Conservation (phyloP, 2,797 vertebrate species). For the Pseudomugil gertrudae region DNA sequence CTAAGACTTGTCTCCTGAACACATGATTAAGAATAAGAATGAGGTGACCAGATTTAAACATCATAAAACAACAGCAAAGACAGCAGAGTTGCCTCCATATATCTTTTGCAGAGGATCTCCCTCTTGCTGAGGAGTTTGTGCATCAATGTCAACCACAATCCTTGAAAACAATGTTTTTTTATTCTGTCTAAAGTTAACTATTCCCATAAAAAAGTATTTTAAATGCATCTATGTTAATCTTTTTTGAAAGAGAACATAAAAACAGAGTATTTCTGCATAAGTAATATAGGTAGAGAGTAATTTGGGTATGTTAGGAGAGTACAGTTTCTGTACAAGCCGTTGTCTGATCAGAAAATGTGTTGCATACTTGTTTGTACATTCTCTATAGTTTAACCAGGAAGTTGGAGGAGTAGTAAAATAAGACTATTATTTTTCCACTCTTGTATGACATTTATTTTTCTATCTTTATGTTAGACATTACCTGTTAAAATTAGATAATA, state of each 20-base stretch:
- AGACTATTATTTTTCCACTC: too few species aligned
- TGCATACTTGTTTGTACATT: background rate
- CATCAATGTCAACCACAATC: background rate
- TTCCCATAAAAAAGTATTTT: too few species aligned
- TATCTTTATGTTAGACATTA: background rate
- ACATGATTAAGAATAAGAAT: constrained; percentile 26
- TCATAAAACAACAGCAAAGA: constrained; percentile 8
- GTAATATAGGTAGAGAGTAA: too few species aligned
- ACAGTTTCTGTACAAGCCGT: too few species aligned
- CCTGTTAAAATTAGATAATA: background rate
- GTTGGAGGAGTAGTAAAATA: background rate
- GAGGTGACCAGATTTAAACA: constrained; percentile 31
- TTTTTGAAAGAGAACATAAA: background rate
- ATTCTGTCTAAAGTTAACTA: too few species aligned
- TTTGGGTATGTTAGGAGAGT: too few species aligned
- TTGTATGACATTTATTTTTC: background rate
- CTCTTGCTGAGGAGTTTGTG: constrained; percentile 2
- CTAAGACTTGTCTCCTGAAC: constrained; percentile 34
- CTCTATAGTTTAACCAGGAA: background rate
- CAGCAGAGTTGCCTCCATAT: background rate
- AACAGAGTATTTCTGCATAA: background rate
- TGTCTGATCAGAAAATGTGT: too few species aligned
- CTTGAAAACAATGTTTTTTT: too few species aligned
- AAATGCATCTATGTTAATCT: too few species aligned
- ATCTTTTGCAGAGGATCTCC: constrained; percentile 15